phyloP scores from a whole-genome alignment of 2,113 vertebrate species.

The Atlantisia rogersi region DNA sequence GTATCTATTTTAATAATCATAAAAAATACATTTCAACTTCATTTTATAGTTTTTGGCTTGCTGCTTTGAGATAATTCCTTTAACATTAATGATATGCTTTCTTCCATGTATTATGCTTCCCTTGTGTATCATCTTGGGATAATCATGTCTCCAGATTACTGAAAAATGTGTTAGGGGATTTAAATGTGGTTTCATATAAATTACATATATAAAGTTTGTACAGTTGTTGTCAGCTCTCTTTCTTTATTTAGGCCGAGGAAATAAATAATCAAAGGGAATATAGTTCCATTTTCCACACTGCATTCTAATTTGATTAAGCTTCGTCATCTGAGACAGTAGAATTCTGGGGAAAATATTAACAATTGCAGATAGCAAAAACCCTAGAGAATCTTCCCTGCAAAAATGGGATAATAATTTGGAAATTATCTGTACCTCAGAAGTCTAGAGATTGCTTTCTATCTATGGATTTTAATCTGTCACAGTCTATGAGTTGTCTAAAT shows the following conservation, averaged over 20 bases:
- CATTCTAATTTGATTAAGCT: neutral
- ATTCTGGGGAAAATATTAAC: neutral
- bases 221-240: neutral
- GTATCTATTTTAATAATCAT: neutral
- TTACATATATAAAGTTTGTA: neutral
- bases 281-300: neutral
- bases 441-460: neutral
- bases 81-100: neutral
- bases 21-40: neutral
- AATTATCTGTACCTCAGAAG: neutral
- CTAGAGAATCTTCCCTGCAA: neutral
- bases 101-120: neutral
- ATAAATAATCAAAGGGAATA: neutral
- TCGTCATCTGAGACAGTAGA: neutral
- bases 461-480: neutral
- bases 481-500: neutral
- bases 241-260: neutral
- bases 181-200: neutral
- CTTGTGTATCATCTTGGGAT: neutral
- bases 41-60: neutral
- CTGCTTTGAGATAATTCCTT: neutral
- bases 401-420: neutral
- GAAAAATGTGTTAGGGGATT: neutral
- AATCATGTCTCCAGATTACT: neutral
- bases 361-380: rapidly evolving